Base-by-base conservation (phyloP, 2,113 vertebrate genomes). In the Etheostoma cragini region DNA sequence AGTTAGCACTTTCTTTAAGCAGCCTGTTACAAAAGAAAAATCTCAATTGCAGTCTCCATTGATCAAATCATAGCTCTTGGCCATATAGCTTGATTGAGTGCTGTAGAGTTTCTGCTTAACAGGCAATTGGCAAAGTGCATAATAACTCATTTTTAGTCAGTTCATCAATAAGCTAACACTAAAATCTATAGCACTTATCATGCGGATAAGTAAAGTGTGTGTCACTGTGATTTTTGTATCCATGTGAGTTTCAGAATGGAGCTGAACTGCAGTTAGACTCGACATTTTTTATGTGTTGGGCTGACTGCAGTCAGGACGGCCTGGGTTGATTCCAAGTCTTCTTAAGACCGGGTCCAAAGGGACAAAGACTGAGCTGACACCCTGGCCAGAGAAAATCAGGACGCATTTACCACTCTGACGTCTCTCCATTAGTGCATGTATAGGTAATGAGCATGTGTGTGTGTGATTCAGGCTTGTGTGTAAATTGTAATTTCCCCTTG, bases 111-210 rank as follows among this genome's bases (percentile, higher is more conserved):
- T 92, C 87, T 86, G 91, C 89, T 90, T 82, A 88, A 90, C 88
- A 86, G 82, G 85, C 90, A 89, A 87, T 90, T 82, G 82, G 77
- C 71, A 80, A 80, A 88, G 86, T 89, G 89, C 79, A 70, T 83
- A 84, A 93, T 92, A 88, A 89, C 72, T 89, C 82, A 92, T 93
- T 91, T 92, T 90, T 74, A 81, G 90, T 84, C 81, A 88, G 72
- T 84, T 90, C 69, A 61, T 93, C 91, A 80, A 92, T 93, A 84
- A 85, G 65, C 74, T 88, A 92, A 92, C 89, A 87, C 81, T 80
- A 78, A 88, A 91, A 91, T 93, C 93, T 63, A 89, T 93, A 91
- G 78, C 81, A 84, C 85, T 91, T 87, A 84, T 85, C 82, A 85
- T 69, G 56, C 62, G 65, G 63, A 85, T 84, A 87, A 87, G 78